Evolutionary conservation across 2,113 vertebrate species (phyloP), one percentile per base, ranked within the genome.

Genomic region (Rhinoderma darwinii): DNA sequence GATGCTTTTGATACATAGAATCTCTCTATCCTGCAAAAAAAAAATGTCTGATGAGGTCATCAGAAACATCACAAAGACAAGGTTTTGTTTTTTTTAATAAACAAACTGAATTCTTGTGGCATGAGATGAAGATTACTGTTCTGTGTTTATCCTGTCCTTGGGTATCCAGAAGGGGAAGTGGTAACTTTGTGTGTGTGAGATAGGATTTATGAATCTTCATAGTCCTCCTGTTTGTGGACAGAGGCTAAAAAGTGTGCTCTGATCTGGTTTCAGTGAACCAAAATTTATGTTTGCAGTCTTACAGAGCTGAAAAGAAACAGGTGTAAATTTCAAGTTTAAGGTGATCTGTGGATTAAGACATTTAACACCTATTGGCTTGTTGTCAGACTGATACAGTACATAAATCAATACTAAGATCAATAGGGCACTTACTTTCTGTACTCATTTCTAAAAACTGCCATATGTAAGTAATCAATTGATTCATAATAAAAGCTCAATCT

Each of bases 341-440:
- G 68, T 72, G 68, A 72, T 37, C 32, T 39, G 35, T 39, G n/a
- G 35, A 72, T 72, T 39, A 70, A 37, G 14, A 39, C 9, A 39
- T 72, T 68, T 68, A 68, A 68, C 63, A 35, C 30, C 63, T 39
- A 72, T 72, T 72, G 68, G 35, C 68, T 39, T 72, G 35, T 72
- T 72, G 68, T 72, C 68, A 72, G 35, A 22, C 68, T 37, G 35
- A 72, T 72, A 22, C 68, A 72, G 32, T 72, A 10, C 5, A 11
- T 72, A 72, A 72, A 9, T 39, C 35, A 72, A 39, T 72, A 72
- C 1, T 39, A 35, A 39, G 35, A 72, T 39, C 68, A 72, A 72
- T 72, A 39, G 35, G 35, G 35, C 68, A 37, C 68, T 37, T 68
- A 68, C 15, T 72, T 72, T 72, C 22, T 72, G 35, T 25, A 5